Base-by-base conservation (phyloP, 2,888 invertebrate genomes). In the Acleris holmiana region DNA sequence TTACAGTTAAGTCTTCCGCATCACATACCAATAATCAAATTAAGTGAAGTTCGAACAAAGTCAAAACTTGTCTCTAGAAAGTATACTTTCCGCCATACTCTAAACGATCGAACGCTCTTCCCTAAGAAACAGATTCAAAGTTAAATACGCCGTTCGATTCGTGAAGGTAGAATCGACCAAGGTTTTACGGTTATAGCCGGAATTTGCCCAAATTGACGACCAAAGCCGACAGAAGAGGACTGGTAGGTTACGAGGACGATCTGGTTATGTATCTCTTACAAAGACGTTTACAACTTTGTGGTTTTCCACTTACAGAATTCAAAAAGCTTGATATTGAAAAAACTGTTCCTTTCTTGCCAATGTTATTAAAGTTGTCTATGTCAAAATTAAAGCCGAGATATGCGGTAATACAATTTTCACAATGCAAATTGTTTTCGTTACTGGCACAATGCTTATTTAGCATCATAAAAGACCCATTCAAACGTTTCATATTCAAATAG, bases 121-220 rank as follows among this genome's bases (percentile, higher is more conserved):
- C 40, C 19, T 53, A 10, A 40, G 51, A n/a, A 47, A 41, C 41
- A 64, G 47, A 64, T 60, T 64, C 40, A 15, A 21, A 49, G 54
- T 59, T 54, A 58, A 54, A 59, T 59, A 59, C 44, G 29, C 41
- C 58, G 53, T 59, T 64, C 18, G 50, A 55, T 59, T 59, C 54
- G 10, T 49, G 53, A 64, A 59, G 59, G 64, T 59, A 53, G 48
- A 29, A 53, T 48, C 29, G 50, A 29, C 46, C 17, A 46, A 44
- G 62, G 50, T 60, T 68, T 59, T 65, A 54, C 61, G 63, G 50
- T 67, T 67, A 67, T 68, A 40, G 56, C 44, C 21, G 5, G 58
- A 59, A 68, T 64, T 67, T 61, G 59, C 18, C 19, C 49, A 44
- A 60, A 66, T 50, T 44, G 61, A 54, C 41, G 46, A 35, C 50